Base-by-base conservation (phyloP, 2,113 vertebrate species). In the Gambusia holbrooki region DNA sequence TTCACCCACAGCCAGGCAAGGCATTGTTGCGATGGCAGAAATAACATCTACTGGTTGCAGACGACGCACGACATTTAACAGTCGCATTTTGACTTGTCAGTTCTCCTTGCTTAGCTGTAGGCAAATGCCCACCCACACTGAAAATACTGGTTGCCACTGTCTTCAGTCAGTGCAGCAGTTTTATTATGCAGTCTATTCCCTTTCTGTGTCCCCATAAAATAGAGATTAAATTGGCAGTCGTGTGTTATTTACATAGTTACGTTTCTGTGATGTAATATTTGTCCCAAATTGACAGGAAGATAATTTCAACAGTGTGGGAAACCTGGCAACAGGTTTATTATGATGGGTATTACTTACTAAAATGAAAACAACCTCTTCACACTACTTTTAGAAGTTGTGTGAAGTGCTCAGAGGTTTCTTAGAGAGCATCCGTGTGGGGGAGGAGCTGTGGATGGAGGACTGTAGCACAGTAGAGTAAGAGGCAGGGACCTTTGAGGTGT, bases 61-160 rank as follows among this genome's bases (percentile, higher is more conserved):
- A 60, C 14, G 62, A 77, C 19, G 25, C 32, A 40, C 58, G 72
- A 81, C 71, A 69, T 37, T 83, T 71, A 77, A 83, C 81, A 79
- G 67, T 81, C 66, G 71, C 70, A 76, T 76, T 83, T 79, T 68
- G 60, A 79, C 80, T 79, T 79, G 84, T 85, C 83, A 82, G 79
- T 74, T 89, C 54, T 62, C 66, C 69, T 81, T 76, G 51, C 89
- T 83, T 87, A 73, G 88, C 89, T 86, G 82, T 27, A 69, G 84
- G 84, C 86, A 75, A 48, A 72, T 10, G 76, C 72, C 75, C 86
- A 80, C 84, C 84, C 84, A 84, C 85, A 67, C 81, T 71, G 60
- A 82, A 86, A 79, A 80, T 73, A 69, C 71, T n/a, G 3, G 25
- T 58, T 58, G 25, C 68, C 78, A 42, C 81, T 73, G 81, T 81